phyloP scores from a whole-genome alignment of 30 jellyfish, hydroid and myxozoan species.

The Hydractinia echinata region DNA sequence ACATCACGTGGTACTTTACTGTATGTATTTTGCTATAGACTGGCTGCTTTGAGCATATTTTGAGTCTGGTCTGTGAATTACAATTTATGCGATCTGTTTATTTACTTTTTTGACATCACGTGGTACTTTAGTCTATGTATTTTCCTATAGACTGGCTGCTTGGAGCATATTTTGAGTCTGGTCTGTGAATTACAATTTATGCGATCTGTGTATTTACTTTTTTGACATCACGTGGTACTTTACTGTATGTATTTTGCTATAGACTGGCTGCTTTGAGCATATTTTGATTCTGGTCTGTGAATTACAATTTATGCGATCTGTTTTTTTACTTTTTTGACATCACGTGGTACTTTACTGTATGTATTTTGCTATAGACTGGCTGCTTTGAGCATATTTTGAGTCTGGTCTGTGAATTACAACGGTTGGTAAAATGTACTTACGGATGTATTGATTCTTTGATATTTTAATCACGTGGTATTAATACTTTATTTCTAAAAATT shows the following conservation, averaged over 20 bases:
- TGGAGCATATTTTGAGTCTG: too few relatives aligned
- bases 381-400: too few relatives aligned
- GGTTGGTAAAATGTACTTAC: not conserved
- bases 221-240: not conserved
- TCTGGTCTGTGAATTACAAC: not conserved
- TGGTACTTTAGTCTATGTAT: not conserved
- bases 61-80: not conserved
- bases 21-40: not conserved
- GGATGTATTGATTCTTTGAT: not conserved
- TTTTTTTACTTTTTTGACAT: not conserved
- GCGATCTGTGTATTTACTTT: too few relatives aligned
- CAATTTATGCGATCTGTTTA: not conserved
- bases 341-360: not conserved
- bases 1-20: not conserved
- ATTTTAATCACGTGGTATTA: not conserved
- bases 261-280: too few relatives aligned
- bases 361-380: not conserved
- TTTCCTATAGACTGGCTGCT: too few relatives aligned
- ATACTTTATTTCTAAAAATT: not conserved
- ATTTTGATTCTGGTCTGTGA: not conserved
- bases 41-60: too few relatives aligned
- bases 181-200: not conserved
- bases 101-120: not conserved
- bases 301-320: not conserved
- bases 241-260: not conserved